phyloP scores from a whole-genome alignment of 30 jellyfish, hydroid and myxozoan species.

The Chironex yamaguchii region DNA sequence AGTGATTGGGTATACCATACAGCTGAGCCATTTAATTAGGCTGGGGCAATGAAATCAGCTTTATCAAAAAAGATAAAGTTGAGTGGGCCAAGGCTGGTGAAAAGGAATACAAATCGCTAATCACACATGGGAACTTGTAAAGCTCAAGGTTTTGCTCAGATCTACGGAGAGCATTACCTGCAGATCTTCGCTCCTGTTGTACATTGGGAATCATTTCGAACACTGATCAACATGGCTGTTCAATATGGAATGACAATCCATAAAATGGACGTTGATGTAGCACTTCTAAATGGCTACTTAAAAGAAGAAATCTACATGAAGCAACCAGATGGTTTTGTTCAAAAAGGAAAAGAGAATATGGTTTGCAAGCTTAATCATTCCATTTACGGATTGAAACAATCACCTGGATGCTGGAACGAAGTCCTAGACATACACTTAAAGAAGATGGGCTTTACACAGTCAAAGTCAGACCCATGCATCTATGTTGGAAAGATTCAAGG shows the following conservation, averaged over 20 bases:
- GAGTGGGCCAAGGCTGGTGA: no score
- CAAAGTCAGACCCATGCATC: conserved; percentile 36
- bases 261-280: conserved; percentile 57
- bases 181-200: conserved; percentile 60
- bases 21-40: no score
- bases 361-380: conserved; percentile 52
- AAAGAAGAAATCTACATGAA: conserved; percentile 63
- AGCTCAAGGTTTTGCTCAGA: no score
- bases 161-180: no score
- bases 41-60: no score
- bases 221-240: conserved; percentile 56
- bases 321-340: conserved; percentile 74
- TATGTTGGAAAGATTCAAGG: neutral
- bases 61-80: no score
- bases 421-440: conserved; percentile 30
- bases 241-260: conserved; percentile 13
- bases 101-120: no score
- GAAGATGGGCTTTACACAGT: conserved; percentile 16
- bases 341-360: conserved; percentile 42
- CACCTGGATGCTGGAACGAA: conserved; percentile 64
- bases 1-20: no score
- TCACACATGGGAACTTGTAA: no score
- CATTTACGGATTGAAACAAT: conserved; percentile 35
- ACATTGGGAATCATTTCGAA: conserved; percentile 51
- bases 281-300: conserved; percentile 69